Conservation (phyloP, 2,797 vertebrate species). For the Micrastur ruficollis region DNA sequence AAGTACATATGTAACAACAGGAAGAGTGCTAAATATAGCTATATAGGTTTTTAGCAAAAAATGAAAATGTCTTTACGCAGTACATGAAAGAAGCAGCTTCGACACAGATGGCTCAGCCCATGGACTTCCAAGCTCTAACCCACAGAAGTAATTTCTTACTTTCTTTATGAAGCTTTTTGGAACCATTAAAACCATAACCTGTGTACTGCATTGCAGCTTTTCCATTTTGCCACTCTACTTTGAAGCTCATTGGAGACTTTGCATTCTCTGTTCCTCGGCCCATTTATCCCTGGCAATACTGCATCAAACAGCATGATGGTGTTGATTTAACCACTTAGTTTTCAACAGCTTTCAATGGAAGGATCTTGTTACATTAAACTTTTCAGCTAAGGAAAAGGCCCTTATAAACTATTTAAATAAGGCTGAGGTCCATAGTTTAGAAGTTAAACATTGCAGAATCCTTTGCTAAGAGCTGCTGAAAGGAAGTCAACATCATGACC, state of each 20-base stretch:
- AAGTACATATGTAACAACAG: neutral
- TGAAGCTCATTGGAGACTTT: neutral
- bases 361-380: neutral
- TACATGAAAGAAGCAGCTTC: neutral
- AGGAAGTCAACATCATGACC: neutral
- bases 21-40: neutral
- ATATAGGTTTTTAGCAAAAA: neutral
- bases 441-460: conserved; percentile 1
- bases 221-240: neutral
- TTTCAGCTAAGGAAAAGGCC: neutral
- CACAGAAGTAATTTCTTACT: neutral
- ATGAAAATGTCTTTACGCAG: neutral
- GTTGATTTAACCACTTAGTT: conserved; percentile 29
- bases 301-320: neutral
- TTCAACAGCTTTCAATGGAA: conserved; percentile 2
- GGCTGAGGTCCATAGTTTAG: neutral
- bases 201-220: neutral
- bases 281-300: neutral
- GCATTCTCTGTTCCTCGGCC: neutral
- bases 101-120: neutral
- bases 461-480: neutral
- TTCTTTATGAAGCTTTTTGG: neutral
- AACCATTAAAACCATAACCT: conserved; percentile 7
- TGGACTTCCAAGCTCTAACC: neutral
- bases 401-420: conserved; percentile 21